Percentiles rank a stretch among this genome's conserved stretches.
These are phyloP conservation scores for Acanthosoma haemorrhoidale DNA, from an alignment of 2,888 invertebrate species.

Conservation along the genomic window DNA sequence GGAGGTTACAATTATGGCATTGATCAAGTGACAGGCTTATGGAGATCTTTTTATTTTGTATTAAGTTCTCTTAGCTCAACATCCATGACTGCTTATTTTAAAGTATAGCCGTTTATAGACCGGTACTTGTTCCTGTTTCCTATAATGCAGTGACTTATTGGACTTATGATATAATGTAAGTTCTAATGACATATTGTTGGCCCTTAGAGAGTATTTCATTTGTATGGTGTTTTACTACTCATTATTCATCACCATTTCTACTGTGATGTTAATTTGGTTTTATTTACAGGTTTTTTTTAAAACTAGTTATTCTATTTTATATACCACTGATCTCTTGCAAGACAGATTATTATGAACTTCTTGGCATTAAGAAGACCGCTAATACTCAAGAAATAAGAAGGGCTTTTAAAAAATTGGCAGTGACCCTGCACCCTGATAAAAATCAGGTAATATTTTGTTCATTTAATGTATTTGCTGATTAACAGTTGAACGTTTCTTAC, in stretches of 20 bases:
- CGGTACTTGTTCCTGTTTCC: background rate
- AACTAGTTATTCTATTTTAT: conserved; percentile 17
- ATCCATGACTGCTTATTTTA: background rate
- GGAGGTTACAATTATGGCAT: conserved; percentile 19
- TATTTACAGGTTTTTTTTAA: conserved; percentile 7
- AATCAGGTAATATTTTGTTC: conserved; percentile 50
- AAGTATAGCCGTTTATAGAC: background rate
- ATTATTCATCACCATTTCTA: background rate
- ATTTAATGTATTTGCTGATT: background rate
- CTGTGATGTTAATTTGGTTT: no score
- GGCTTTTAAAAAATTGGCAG: conserved; percentile 71
- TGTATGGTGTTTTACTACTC: background rate
- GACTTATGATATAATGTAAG: background rate
- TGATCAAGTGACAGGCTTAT: background rate
- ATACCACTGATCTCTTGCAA: conserved; percentile 11
- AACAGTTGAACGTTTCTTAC: background rate
- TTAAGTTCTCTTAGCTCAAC: background rate
- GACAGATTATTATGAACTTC: conserved; percentile 59
- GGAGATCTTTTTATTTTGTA: background rate
- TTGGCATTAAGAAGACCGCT: conserved; percentile 62
- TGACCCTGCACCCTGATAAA: conserved; percentile 72
- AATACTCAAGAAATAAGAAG: conserved; percentile 64
- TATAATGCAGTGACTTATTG: background rate
- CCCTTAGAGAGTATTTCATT: background rate
- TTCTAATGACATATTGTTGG: background rate